These are phyloP conservation scores for Sisor rabdophorus DNA, from an alignment of 2,113 vertebrate species.

Conservation along the genomic window DNA sequence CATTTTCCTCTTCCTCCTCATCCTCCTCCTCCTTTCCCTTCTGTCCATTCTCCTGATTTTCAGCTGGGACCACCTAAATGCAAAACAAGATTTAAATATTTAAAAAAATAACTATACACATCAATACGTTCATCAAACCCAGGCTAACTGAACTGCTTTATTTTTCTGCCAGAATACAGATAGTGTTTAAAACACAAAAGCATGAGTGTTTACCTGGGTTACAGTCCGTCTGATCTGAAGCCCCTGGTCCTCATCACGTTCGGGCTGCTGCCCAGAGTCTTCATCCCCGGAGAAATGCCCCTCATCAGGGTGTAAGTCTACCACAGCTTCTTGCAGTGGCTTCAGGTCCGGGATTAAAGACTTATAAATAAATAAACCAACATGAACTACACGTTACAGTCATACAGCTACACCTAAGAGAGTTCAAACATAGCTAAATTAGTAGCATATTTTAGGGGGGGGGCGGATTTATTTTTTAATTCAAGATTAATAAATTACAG, in stretches of 20 bases:
- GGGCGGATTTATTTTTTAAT: too few species aligned
- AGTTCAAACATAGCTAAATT: too few species aligned
- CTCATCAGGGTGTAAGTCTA: conserved; percentile 87
- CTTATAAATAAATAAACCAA: conserved; percentile 52
- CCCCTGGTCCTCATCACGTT: conserved; percentile 69
- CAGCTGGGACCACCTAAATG: conserved; percentile 76
- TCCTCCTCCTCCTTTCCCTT: conserved; percentile 66
- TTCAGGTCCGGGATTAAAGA: conserved; percentile 91
- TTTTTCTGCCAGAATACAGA: not conserved
- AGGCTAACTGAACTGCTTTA: not conserved
- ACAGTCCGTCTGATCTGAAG: conserved; percentile 88
- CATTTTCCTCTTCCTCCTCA: conserved; percentile 62
- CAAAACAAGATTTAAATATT: not conserved
- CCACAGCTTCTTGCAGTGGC: conserved; percentile 74
- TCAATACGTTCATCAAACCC: not conserved
- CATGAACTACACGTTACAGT: not conserved
- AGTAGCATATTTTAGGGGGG: too few species aligned
- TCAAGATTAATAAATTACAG: too few species aligned
- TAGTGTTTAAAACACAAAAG: not conserved
- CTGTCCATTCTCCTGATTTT: conserved; percentile 82
- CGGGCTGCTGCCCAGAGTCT: conserved; percentile 50
- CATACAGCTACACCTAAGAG: not conserved
- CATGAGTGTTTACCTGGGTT: conserved; percentile 73
- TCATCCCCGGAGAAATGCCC: conserved; percentile 83
- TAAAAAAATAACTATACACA: not conserved